These are phyloP conservation scores for Psix sp. DNA, from an alignment of 1,140 invertebrate genomes.

Conservation along the genomic window DNA sequence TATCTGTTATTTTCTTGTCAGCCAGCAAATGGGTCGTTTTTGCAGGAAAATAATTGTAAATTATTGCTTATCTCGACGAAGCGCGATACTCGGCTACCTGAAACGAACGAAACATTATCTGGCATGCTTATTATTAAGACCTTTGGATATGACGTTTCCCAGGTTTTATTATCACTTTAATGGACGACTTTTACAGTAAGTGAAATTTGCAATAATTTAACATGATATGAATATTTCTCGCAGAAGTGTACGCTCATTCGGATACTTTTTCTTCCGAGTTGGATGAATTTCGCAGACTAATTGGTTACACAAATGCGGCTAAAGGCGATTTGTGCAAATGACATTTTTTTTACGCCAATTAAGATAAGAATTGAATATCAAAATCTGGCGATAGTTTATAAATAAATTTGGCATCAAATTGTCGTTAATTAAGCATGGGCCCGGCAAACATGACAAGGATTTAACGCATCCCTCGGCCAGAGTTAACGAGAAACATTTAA, in stretches of 20 bases:
- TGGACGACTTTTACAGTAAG: slow-evolving; percentile 20
- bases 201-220: slow-evolving; percentile 35
- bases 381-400: slow-evolving; percentile 41
- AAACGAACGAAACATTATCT: slow-evolving; percentile 25
- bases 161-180: slow-evolving; percentile 47
- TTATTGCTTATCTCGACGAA: slow-evolving; percentile 34
- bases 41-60: slow-evolving; percentile 40
- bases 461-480: slow-evolving; percentile 48
- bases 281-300: slow-evolving; percentile 36
- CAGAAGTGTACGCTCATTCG: not conserved
- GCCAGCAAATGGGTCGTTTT: slow-evolving; percentile 37
- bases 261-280: not conserved
- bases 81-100: slow-evolving; percentile 16
- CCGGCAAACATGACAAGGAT: slow-evolving; percentile 34
- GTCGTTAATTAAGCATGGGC: slow-evolving; percentile 51
- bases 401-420: slow-evolving; percentile 52
- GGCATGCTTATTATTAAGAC: slow-evolving; percentile 43
- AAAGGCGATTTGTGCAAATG: not conserved
- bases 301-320: slow-evolving; percentile 12
- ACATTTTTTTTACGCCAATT: slow-evolving; percentile 22
- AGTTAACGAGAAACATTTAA: slow-evolving; percentile 62
- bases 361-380: slow-evolving; percentile 34
- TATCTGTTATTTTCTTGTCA: slow-evolving; percentile 20
- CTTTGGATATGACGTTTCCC: slow-evolving; percentile 19
- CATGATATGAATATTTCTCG: slow-evolving; percentile 18